A percentile compares a stretch with the other conserved stretches of the same genome.
Evolutionary conservation across 2,888 invertebrate genomes (phyloP).

Genomic region (Nudaria mundana): DNA sequence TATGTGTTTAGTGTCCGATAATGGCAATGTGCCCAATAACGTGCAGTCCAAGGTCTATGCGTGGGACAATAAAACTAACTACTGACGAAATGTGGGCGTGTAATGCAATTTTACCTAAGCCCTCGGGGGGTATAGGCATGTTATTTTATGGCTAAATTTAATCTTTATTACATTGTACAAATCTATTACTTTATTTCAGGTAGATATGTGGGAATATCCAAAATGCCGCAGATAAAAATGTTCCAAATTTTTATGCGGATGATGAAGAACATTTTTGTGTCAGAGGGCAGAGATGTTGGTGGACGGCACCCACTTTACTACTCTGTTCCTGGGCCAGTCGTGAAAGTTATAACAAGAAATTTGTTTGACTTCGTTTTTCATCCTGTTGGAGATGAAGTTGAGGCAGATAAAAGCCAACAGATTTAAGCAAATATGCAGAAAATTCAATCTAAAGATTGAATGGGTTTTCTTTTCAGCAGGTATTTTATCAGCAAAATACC

Average conservation of each 20-base stretch:
- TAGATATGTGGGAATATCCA: not conserved
- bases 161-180: too few species aligned
- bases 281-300: not conserved
- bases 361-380: not conserved
- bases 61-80: too few species aligned
- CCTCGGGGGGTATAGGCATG: too few species aligned
- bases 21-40: too few species aligned
- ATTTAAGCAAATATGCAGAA: not conserved
- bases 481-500: too few species aligned
- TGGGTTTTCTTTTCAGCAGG: too few species aligned
- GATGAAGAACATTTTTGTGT: not conserved
- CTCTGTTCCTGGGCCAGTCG: not conserved
- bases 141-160: too few species aligned
- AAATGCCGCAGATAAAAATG: not conserved
- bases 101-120: too few species aligned
- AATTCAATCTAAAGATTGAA: not conserved
- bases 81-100: too few species aligned
- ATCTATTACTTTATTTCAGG: not conserved
- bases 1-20: too few species aligned
- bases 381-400: not conserved
- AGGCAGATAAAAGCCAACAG: not conserved
- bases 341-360: not conserved
- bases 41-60: too few species aligned
- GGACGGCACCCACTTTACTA: not conserved
- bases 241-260: not conserved